Percentiles rank a stretch among this genome's conserved stretches.
Evolutionary conservation across 2,888 invertebrate species (phyloP).

Genomic region (Drosophila borealis): DNA sequence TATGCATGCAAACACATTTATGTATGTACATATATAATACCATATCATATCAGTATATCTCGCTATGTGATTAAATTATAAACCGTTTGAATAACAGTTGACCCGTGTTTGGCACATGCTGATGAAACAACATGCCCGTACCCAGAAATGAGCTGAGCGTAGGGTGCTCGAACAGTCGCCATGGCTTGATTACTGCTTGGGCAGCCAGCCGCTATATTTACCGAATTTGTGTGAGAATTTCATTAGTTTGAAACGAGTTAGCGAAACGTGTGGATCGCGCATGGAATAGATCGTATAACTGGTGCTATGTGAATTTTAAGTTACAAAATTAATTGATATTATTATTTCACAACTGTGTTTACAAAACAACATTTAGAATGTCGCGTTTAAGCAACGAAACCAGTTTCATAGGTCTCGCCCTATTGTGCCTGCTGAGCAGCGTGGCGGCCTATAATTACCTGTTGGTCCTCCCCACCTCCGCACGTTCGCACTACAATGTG

Average conservation of each 20-base stretch:
- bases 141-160: neutral
- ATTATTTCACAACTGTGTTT: constrained; percentile 1
- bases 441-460: constrained; percentile 70
- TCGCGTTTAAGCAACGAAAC: constrained; percentile 34
- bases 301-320: constrained; percentile 7
- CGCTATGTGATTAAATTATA: neutral
- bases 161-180: constrained; percentile 2
- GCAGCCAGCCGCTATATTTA: constrained; percentile 8
- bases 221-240: neutral
- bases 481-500: constrained; percentile 80
- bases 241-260: constrained; percentile 33
- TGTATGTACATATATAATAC: neutral
- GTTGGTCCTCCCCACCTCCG: constrained; percentile 65
- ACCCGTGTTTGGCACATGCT: constrained; percentile 9
- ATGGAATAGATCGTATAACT: neutral
- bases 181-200: neutral
- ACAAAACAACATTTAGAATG: constrained; percentile 33
- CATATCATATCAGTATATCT: neutral
- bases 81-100: neutral
- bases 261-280: constrained; percentile 10
- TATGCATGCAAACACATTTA: neutral
- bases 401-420: constrained; percentile 38
- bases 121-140: neutral
- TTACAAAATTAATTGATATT: neutral
- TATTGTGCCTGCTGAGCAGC: constrained; percentile 53